A percentile compares a stretch with the other conserved stretches of the same genome.
These are phyloP conservation scores for Glomeris maerens DNA, from an alignment of 1,140 invertebrate genomes.

Conservation along the genomic window DNA sequence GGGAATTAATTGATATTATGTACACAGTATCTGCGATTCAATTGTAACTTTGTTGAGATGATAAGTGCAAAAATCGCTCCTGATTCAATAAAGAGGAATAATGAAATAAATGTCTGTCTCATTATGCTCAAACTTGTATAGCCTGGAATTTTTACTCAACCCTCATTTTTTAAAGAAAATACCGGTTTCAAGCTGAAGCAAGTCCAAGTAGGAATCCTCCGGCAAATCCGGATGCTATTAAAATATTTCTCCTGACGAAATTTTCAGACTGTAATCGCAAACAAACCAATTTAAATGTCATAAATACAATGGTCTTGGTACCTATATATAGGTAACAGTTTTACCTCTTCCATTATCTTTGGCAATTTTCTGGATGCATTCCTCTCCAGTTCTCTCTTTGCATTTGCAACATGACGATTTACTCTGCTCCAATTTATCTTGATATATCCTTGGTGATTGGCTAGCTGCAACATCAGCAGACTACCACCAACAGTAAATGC, in stretches of 20 bases:
- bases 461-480: slow-evolving; percentile 55
- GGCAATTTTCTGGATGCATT: slow-evolving; percentile 49
- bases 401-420: slow-evolving; percentile 30
- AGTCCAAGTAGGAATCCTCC: slow-evolving; percentile 72
- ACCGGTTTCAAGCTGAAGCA: slow-evolving; percentile 39
- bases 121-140: not conserved
- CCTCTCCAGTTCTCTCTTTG: slow-evolving; percentile 56
- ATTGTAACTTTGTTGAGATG: not conserved
- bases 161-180: not conserved
- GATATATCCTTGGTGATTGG: slow-evolving; percentile 80
- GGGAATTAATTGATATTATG: not conserved
- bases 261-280: slow-evolving; percentile 48
- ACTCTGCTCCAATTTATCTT: slow-evolving; percentile 72
- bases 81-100: not conserved
- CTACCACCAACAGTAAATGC: slow-evolving; percentile 75
- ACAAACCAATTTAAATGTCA: not conserved
- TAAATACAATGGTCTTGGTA: not conserved
- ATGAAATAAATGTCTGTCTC: not conserved
- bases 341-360: slow-evolving; percentile 55
- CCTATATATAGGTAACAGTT: slow-evolving; percentile 11
- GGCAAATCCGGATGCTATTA: slow-evolving; percentile 62
- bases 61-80: not conserved
- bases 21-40: not conserved
- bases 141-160: not conserved
- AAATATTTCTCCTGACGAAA: slow-evolving; percentile 58